Conservation (phyloP, 2,888 invertebrate genomes). For the Zeuzera pyrina region DNA sequence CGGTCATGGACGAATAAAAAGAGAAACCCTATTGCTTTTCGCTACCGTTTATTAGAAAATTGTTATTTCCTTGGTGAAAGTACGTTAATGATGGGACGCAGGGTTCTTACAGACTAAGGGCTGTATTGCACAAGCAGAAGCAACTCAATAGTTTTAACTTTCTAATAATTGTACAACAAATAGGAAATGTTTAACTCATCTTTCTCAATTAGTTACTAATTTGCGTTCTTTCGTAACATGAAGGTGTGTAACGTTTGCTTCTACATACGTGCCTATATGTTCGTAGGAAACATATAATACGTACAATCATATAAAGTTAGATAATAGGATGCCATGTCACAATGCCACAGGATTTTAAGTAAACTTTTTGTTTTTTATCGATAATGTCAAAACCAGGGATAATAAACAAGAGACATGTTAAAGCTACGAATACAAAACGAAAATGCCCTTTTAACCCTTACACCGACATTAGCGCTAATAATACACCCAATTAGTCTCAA, state of each 20-base stretch:
- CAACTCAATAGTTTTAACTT: slow-evolving; percentile 24
- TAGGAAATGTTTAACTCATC: no score
- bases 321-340: no score
- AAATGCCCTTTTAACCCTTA: slow-evolving; percentile 5
- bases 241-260: no score
- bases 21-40: slow-evolving; percentile 56
- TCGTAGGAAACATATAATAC: no score
- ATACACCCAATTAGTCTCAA: slow-evolving; percentile 20
- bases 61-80: slow-evolving; percentile 69
- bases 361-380: neutral
- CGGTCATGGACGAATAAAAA: slow-evolving; percentile 51
- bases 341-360: no score
- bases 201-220: no score
- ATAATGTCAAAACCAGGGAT: no score
- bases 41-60: slow-evolving; percentile 72
- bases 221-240: no score
- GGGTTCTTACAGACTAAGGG: slow-evolving; percentile 48
- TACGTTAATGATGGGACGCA: slow-evolving; percentile 55
- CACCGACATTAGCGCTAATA: slow-evolving; percentile 8
- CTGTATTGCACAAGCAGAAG: slow-evolving; percentile 31
- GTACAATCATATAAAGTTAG: no score
- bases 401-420: no score
- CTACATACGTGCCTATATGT: no score
- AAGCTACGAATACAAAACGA: neutral
- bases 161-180: no score